These are phyloP conservation scores for Empidonax alnorum DNA, from an alignment of 2,113 vertebrate species.

Conservation along the genomic window DNA sequence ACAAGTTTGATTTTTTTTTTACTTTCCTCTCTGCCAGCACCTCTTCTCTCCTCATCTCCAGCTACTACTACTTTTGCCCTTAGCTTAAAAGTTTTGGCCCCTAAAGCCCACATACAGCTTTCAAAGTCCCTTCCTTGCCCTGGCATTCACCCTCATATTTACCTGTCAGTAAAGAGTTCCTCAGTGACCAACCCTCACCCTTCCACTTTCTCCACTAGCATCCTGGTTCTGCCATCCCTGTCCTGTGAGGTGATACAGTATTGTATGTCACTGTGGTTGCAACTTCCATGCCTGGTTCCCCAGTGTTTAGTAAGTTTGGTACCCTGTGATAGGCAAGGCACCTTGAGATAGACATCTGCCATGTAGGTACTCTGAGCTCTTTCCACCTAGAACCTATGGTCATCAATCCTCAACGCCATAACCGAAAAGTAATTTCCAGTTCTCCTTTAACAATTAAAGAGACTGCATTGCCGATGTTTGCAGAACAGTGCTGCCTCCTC, in stretches of 20 bases:
- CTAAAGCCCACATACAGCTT: not conserved
- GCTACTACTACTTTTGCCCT: not conserved
- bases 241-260: too few relatives aligned
- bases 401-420: not conserved
- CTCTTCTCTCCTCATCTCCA: not conserved
- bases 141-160: not conserved
- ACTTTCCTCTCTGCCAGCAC: not conserved
- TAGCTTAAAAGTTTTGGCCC: not conserved
- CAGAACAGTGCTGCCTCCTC: not conserved
- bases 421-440: not conserved
- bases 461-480: not conserved
- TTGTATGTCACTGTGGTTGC: accelerated
- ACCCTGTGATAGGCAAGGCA: not conserved
- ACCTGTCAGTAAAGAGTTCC: not conserved
- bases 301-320: not conserved
- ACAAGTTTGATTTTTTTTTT: not conserved
- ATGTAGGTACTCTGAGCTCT: not conserved
- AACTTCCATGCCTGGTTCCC: not conserved
- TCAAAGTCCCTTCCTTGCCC: not conserved
- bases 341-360: not conserved
- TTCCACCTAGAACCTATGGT: not conserved
- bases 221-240: not conserved
- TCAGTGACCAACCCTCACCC: not conserved
- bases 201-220: not conserved
- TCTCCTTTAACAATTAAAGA: not conserved